These are phyloP conservation scores for Byasa hedistus DNA, from an alignment of 2,888 invertebrate species.

Conservation along the genomic window DNA sequence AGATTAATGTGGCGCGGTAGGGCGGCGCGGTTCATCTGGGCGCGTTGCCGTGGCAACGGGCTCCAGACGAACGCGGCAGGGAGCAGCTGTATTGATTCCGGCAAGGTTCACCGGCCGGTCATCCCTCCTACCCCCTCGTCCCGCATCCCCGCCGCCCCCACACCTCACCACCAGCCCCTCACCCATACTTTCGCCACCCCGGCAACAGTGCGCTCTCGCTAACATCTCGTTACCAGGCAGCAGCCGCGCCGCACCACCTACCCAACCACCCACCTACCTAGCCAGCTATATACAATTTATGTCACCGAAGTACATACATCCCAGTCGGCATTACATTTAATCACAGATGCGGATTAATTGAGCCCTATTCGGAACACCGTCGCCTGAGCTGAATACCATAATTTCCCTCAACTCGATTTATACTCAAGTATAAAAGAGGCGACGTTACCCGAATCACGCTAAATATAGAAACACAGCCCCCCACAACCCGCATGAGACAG, in stretches of 20 bases:
- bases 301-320: not conserved
- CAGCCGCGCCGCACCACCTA: not conserved
- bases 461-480: conserved; percentile 16
- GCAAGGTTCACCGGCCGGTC: conserved; percentile 72
- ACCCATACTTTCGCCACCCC: conserved; percentile 7
- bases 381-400: conserved; percentile 6
- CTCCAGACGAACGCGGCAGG: conserved; percentile 67
- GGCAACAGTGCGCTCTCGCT: conserved; percentile 21
- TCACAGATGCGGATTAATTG: conserved; percentile 11
- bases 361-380: conserved; percentile 1
- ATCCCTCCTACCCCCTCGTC: no score
- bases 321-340: conserved; percentile 5
- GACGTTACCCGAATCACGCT: conserved; percentile 10
- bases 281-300: not conserved
- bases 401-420: not conserved
- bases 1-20: conserved; percentile 8
- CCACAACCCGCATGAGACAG: not conserved
- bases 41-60: conserved; percentile 72
- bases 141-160: conserved; percentile 15
- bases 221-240: conserved; percentile 13
- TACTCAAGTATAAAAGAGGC: not conserved
- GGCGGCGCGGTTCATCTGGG: conserved; percentile 49
- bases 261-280: not conserved
- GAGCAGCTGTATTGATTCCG: conserved; percentile 82
- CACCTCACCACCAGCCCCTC: conserved; percentile 4